Evolutionary conservation across 2,797 vertebrate genomes (phyloP).

Genomic region (Dromococcyx pavoninus): DNA sequence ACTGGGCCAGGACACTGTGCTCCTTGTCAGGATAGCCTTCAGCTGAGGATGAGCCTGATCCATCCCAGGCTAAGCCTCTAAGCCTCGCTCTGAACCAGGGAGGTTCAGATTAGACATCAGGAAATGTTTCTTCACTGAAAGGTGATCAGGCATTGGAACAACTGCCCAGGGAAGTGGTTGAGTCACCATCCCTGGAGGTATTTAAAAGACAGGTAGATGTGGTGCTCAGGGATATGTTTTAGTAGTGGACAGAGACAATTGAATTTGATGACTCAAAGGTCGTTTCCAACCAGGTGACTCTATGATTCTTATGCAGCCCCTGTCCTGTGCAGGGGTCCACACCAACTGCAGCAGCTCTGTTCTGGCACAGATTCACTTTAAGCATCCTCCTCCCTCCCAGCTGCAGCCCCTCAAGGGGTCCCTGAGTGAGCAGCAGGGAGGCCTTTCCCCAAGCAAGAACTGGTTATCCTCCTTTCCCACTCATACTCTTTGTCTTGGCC

Average conservation of each 20-base stretch:
- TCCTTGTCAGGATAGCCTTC: background rate
- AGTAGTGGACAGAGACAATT: too few relatives aligned
- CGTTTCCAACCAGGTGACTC: too few relatives aligned
- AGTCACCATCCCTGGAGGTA: too few relatives aligned
- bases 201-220: too few relatives aligned
- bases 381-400: background rate
- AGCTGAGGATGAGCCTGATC: background rate
- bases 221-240: too few relatives aligned
- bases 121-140: too few relatives aligned
- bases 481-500: slow-evolving; percentile 35
- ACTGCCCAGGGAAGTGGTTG: too few relatives aligned
- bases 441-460: background rate
- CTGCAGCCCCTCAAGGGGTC: background rate
- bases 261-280: too few relatives aligned
- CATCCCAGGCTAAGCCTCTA: background rate
- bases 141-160: too few relatives aligned
- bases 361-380: fast-evolving
- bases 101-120: too few relatives aligned
- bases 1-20: background rate
- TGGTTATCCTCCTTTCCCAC: background rate
- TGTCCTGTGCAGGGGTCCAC: background rate
- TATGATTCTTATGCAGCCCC: background rate
- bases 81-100: too few relatives aligned
- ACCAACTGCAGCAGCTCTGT: background rate
- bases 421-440: background rate